A percentile compares a stretch with the other conserved stretches of the same genome.
These are phyloP conservation scores for Sesia apiformis DNA, from an alignment of 2,888 invertebrate genomes.

Conservation along the genomic window DNA sequence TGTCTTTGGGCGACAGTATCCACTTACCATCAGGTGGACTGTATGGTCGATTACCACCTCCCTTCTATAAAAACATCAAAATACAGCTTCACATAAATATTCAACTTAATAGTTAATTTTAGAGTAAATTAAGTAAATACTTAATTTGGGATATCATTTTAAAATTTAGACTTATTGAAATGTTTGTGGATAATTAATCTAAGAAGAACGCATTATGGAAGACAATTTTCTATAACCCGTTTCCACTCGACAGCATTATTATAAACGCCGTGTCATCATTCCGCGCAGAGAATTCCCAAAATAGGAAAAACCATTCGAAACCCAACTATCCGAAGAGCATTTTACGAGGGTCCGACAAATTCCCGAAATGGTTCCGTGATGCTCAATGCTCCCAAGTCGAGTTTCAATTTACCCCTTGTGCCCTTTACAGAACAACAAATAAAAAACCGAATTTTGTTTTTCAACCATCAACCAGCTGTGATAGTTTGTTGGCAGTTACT, in stretches of 20 bases:
- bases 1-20: no score
- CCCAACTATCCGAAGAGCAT: slow-evolving; percentile 34
- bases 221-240: slow-evolving; percentile 27
- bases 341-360: slow-evolving; percentile 59
- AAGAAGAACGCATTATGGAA: slow-evolving; percentile 1
- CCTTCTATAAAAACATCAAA: no score
- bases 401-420: slow-evolving; percentile 57
- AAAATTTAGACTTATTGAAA: no score
- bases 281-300: slow-evolving; percentile 31
- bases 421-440: slow-evolving; percentile 29
- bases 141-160: no score
- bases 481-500: slow-evolving; percentile 22
- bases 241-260: slow-evolving; percentile 13
- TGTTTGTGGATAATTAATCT: no score
- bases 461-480: slow-evolving; percentile 21
- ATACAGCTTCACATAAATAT: no score
- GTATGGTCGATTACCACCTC: no score
- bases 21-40: no score
- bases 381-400: slow-evolving; percentile 39
- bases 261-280: slow-evolving; percentile 35
- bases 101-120: no score
- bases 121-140: no score
- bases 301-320: slow-evolving; percentile 42
- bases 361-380: slow-evolving; percentile 35
- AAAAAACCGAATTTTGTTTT: slow-evolving; percentile 44